These are phyloP conservation scores for Sphinx pinastri DNA, from an alignment of 2,888 invertebrate genomes.

Conservation along the genomic window DNA sequence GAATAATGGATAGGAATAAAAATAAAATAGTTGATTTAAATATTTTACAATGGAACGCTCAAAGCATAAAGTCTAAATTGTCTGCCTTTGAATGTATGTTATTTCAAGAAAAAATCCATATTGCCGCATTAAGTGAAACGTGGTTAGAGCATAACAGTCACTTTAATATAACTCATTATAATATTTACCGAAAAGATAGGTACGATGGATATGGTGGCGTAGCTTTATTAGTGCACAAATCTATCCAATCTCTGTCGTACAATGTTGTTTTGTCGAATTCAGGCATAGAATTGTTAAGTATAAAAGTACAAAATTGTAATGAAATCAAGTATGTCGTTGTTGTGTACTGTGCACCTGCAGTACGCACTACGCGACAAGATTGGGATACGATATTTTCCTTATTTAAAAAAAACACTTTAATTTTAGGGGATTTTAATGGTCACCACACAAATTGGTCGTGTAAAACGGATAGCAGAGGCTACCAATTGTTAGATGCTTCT, in stretches of 20 bases:
- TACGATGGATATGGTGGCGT: constrained; percentile 42
- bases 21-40: constrained; percentile 33
- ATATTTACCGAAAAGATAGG: constrained; percentile 37
- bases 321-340: constrained; percentile 19
- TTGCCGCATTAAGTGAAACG: constrained; percentile 40
- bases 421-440: constrained; percentile 34
- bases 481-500: constrained; percentile 32
- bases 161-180: constrained; percentile 36
- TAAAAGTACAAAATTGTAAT: constrained; percentile 23
- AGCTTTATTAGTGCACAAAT: constrained; percentile 39
- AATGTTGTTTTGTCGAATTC: background rate
- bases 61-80: constrained; percentile 41
- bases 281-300: constrained; percentile 11
- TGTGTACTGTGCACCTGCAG: constrained; percentile 23
- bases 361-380: constrained; percentile 8
- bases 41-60: constrained; percentile 41
- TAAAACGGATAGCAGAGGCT: constrained; percentile 34
- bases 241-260: constrained; percentile 28
- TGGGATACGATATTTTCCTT: constrained; percentile 25
- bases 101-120: constrained; percentile 38
- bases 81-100: constrained; percentile 34
- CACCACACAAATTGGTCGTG: constrained; percentile 38
- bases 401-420: constrained; percentile 17
- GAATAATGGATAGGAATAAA: constrained; percentile 25
- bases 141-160: constrained; percentile 36